These are phyloP conservation scores for Pemphigus obesinymphae DNA, from an alignment of 1,140 invertebrate species.

Conservation along the genomic window DNA sequence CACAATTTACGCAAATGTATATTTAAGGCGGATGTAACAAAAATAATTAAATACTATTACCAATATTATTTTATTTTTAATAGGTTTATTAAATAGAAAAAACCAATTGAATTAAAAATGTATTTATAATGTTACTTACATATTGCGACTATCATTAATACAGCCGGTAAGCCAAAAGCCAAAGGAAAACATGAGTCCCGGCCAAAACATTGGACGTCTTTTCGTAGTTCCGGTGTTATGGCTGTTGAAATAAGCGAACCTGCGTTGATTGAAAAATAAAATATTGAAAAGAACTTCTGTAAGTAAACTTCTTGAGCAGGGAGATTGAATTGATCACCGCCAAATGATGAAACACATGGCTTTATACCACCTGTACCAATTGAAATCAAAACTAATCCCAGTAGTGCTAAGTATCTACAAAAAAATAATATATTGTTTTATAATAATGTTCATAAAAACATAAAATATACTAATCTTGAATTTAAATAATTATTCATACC, in stretches of 20 bases:
- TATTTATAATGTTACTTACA: constrained; percentile 54
- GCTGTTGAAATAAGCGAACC: constrained; percentile 86
- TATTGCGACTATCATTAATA: constrained; percentile 79
- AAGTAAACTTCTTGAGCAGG: constrained; percentile 72
- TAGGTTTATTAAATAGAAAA: too few species aligned
- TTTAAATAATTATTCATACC: background rate
- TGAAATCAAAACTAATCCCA: constrained; percentile 77
- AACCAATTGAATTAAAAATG: background rate
- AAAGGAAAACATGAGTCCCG: constrained; percentile 78
- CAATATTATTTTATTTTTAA: too few species aligned
- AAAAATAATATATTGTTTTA: constrained; percentile 24
- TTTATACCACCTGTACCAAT: constrained; percentile 96
- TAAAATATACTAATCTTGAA: background rate
- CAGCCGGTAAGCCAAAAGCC: constrained; percentile 85
- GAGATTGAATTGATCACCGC: constrained; percentile 90
- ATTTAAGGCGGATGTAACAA: background rate
- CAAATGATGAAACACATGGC: constrained; percentile 94
- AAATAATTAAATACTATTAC: background rate
- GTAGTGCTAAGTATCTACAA: constrained; percentile 64
- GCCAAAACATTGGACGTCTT: constrained; percentile 77
- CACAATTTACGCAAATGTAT: background rate
- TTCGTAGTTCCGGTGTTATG: constrained; percentile 79
- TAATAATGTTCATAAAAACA: background rate
- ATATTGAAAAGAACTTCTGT: constrained; percentile 83
- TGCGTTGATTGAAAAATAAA: constrained; percentile 91